phyloP scores from a whole-genome alignment of 2,888 invertebrate genomes.

The Drosophila helvetica region DNA sequence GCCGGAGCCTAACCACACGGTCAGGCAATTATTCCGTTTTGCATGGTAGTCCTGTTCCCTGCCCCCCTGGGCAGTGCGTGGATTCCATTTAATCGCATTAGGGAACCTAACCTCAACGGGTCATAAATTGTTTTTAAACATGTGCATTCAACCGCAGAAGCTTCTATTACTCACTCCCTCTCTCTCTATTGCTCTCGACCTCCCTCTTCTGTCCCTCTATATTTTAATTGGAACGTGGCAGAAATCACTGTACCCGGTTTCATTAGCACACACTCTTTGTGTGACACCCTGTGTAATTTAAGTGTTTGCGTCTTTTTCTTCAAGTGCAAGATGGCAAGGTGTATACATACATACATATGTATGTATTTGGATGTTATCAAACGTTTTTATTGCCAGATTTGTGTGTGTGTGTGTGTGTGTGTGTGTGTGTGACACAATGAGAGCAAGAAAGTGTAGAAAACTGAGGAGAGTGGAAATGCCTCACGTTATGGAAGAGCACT shows the following conservation, averaged over 20 bases:
- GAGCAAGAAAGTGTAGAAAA: neutral
- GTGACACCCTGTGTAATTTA: neutral
- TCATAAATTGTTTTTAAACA: slow-evolving; percentile 32
- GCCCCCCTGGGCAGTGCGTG: neutral
- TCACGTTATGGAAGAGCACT: neutral
- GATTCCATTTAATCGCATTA: slow-evolving; percentile 36
- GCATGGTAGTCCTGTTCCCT: neutral
- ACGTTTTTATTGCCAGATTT: neutral
- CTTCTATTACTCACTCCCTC: neutral
- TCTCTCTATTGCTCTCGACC: neutral
- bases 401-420: neutral
- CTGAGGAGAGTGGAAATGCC: neutral
- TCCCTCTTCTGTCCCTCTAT: neutral
- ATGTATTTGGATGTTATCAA: neutral
- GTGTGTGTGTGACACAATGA: neutral
- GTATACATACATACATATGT: too few species aligned
- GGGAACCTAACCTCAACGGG: slow-evolving; percentile 30
- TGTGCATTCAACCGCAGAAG: slow-evolving; percentile 15
- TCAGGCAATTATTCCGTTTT: slow-evolving; percentile 21
- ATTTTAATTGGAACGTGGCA: slow-evolving; percentile 29
- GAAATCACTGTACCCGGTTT: slow-evolving; percentile 23
- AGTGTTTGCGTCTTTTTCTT: slow-evolving; percentile 37
- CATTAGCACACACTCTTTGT: neutral
- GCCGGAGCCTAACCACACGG: slow-evolving; percentile 2
- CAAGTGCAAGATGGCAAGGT: slow-evolving; percentile 45